These are phyloP conservation scores for Cataglyphis hispanica DNA, from an alignment of 1,140 invertebrate species.

Conservation along the genomic window DNA sequence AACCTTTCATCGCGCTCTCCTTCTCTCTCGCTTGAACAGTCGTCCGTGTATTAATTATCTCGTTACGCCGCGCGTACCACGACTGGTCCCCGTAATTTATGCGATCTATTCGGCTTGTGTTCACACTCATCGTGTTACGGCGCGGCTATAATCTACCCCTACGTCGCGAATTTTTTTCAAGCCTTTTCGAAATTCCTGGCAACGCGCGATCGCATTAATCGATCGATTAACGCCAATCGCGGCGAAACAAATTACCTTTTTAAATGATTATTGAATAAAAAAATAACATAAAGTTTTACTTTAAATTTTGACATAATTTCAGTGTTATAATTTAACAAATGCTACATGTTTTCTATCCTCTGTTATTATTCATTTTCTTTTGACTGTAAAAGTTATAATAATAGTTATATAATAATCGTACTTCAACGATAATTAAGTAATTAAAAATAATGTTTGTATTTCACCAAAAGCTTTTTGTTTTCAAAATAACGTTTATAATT, in stretches of 20 bases:
- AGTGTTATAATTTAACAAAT: not conserved
- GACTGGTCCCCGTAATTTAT: slow-evolving; percentile 70
- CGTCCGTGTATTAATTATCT: slow-evolving; percentile 78
- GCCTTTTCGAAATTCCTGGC: slow-evolving; percentile 29
- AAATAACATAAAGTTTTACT: not conserved
- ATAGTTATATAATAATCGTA: no score
- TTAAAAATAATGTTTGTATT: not conserved
- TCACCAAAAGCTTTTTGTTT: not conserved
- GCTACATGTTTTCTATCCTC: not conserved
- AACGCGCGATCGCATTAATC: slow-evolving; percentile 13
- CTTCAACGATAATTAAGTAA: not conserved
- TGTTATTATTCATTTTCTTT: not conserved
- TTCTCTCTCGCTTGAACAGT: slow-evolving; percentile 65
- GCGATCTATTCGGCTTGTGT: slow-evolving; percentile 71
- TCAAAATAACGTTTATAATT: not conserved
- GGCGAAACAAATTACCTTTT: slow-evolving; percentile 19
- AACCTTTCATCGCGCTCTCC: slow-evolving; percentile 45
- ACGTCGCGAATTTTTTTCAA: not conserved
- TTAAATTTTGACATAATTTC: not conserved
- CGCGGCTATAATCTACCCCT: slow-evolving; percentile 48
- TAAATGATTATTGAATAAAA: not conserved
- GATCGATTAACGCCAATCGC: slow-evolving; percentile 16
- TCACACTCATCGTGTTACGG: slow-evolving; percentile 54
- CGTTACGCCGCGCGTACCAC: slow-evolving; percentile 74
- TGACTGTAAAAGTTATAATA: not conserved